Evolutionary conservation across 2,888 invertebrate species (phyloP), one percentile per base, ranked within the genome.

Genomic region (Dorcus parallelipipedus): DNA sequence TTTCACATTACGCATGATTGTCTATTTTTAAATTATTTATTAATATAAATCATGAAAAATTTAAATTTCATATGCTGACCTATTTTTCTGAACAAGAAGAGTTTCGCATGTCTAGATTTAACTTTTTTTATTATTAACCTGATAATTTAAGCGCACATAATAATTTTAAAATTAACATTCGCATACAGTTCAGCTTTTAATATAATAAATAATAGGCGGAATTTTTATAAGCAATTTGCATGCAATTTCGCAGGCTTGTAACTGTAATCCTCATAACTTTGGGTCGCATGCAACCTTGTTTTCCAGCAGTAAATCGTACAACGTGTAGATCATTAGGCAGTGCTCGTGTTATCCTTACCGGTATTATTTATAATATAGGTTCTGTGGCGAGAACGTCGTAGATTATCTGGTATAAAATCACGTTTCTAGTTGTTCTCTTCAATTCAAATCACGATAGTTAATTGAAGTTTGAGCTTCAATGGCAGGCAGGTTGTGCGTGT

Each of bases 361-460:
- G 57, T 50, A 58, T 54, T 60, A 60, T 61, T 55, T 54, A 54
- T 58, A 61, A 61, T 58, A 58, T 52, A 49, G 52, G 40, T 57
- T 50, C 42, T 58, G 56, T 63, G 56, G 63, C 56, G 56, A 61
- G 64, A 63, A 61, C 54, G 54, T 56, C 41, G 38, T 33, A 59
- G 57, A 57, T 64, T 63, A 64, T 64, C 64, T 58, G 59, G 50
- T 65, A 60, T 60, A 62, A 63, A 65, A 65, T 65, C 65, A 65
- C 65, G 65, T 63, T 65, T 60, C 49, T 53, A 50, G 57, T 49
- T 61, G 58, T 49, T 64, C 60, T 64, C 60, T 63, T 60, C 49
- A 63, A 60, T 60, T 60, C 62, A 62, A 65, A 63, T 65, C 62
- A 63, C 63, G 65, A 64, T 54, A 59, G 54, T 58, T 54, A 53